Conservation (phyloP, 1,140 invertebrate genomes). For the Hyposmocoma kahamanoa region DNA sequence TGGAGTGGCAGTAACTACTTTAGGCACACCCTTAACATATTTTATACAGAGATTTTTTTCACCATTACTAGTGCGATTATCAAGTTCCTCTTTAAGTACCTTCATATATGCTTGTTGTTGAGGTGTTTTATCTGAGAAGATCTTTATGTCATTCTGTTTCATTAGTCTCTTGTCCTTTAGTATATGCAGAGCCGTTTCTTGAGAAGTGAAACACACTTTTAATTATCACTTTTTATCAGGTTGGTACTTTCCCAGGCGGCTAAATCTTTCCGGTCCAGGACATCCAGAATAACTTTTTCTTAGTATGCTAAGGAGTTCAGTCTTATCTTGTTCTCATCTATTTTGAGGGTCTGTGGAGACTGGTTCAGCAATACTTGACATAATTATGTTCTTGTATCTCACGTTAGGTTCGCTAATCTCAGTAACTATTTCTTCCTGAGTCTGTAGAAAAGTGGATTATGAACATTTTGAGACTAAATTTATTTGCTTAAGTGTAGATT, state of each 20-base stretch:
- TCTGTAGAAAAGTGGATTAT: too few species aligned
- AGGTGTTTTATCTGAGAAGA: constrained; percentile 20
- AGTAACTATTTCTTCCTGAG: too few species aligned
- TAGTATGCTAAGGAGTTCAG: too few species aligned
- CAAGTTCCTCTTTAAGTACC: constrained; percentile 13
- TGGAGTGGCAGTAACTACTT: constrained; percentile 12
- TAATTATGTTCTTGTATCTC: too few species aligned
- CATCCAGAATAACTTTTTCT: too few species aligned
- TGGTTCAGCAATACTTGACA: too few species aligned
- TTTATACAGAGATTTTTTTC: constrained; percentile 20
- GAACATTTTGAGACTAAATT: too few species aligned
- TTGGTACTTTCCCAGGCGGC: background rate
- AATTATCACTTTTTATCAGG: background rate
- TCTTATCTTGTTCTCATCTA: too few species aligned
- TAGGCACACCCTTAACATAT: constrained; percentile 14
- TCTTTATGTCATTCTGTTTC: constrained; percentile 8
- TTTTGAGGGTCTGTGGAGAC: too few species aligned
- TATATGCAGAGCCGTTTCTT: constrained; percentile 9
- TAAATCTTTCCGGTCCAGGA: background rate
- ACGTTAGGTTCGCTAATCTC: too few species aligned
- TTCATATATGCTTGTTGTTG: constrained; percentile 17
- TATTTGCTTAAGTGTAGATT: too few species aligned
- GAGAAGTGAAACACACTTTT: constrained; percentile 10
- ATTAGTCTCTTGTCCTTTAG: constrained; percentile 15
- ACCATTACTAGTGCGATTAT: constrained; percentile 10